phyloP scores from a whole-genome alignment of 1,140 invertebrate species.

The Amyelois transitella region DNA sequence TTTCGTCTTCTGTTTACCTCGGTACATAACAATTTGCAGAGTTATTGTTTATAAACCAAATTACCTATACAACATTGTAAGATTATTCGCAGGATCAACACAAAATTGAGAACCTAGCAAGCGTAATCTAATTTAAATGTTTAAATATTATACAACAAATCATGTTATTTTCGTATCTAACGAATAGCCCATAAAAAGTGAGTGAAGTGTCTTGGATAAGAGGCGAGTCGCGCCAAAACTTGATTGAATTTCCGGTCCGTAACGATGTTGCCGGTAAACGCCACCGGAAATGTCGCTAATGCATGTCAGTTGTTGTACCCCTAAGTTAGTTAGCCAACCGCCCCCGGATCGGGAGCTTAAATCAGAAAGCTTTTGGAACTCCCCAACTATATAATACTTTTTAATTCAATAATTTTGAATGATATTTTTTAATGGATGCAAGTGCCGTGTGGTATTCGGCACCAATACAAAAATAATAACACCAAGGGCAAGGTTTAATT shows the following conservation, averaged over 20 bases:
- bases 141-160: no score
- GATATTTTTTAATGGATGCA: no score
- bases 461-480: no score
- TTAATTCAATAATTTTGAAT: neutral
- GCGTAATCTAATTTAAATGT: neutral
- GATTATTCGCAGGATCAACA: no score
- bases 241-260: conserved; percentile 64
- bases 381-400: neutral
- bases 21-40: no score
- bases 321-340: conserved; percentile 38
- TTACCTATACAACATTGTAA: no score
- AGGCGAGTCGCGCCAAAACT: conserved; percentile 33
- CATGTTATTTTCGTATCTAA: no score
- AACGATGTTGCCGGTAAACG: conserved; percentile 47
- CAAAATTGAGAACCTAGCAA: no score
- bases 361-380: conserved; percentile 7
- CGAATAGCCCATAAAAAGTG: neutral
- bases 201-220: neutral
- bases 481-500: no score
- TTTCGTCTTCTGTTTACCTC: no score
- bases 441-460: no score
- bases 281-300: conserved; percentile 61
- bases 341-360: neutral
- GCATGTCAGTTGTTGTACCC: conserved; percentile 62
- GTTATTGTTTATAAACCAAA: no score